Evolutionary conservation across 2,113 vertebrate species (phyloP).

Genomic region (Stigmatopora nigra): DNA sequence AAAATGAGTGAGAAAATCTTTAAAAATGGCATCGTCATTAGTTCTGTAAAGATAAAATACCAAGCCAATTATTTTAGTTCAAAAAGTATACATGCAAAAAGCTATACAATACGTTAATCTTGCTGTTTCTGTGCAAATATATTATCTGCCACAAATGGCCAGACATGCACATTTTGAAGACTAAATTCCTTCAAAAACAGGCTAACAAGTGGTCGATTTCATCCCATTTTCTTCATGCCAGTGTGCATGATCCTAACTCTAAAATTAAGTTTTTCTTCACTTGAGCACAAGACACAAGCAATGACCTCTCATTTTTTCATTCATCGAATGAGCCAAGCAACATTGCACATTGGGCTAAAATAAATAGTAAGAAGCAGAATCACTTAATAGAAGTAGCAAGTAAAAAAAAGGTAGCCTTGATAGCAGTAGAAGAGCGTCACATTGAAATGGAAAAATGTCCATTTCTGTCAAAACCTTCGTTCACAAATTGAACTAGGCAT

Average conservation of each 20-base stretch:
- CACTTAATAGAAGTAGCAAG: slow-evolving; percentile 21
- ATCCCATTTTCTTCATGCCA: no score
- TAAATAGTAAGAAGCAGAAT: slow-evolving; percentile 45
- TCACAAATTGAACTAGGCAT: slow-evolving; percentile 58
- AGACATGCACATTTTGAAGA: no score
- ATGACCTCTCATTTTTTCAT: slow-evolving; percentile 33
- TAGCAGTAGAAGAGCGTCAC: slow-evolving; percentile 57
- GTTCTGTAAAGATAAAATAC: no score
- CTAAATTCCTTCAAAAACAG: no score
- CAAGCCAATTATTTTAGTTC: no score
- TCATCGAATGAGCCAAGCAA: slow-evolving; percentile 39
- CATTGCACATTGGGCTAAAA: slow-evolving; percentile 61
- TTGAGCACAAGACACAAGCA: not conserved
- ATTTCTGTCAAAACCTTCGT: slow-evolving; percentile 52
- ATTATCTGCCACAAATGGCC: no score
- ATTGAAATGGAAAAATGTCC: slow-evolving; percentile 67
- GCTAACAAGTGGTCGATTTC: no score
- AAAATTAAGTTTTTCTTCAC: not conserved
- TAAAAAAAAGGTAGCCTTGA: slow-evolving; percentile 73
- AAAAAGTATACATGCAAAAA: no score
- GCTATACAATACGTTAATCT: no score
- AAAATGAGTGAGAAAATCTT: no score
- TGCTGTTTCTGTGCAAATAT: no score
- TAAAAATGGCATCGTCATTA: no score
- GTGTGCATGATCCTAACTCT: not conserved